Conservation (phyloP, 1,140 invertebrate species). For the Caligus rogercresseyi region DNA sequence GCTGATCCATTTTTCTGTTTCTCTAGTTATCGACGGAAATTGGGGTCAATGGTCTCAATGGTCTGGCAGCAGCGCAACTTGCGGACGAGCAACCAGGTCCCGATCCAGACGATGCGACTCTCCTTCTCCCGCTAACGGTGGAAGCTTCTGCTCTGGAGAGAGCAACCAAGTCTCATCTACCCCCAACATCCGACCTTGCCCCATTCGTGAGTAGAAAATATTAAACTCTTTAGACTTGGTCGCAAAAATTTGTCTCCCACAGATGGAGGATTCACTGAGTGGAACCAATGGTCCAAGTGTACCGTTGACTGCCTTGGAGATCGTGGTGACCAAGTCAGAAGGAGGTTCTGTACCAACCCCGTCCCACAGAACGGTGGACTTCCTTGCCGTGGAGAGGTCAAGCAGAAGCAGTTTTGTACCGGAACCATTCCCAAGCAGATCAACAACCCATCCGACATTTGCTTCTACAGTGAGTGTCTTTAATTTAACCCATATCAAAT, state of each 20-base stretch:
- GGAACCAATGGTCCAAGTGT: conserved; percentile 30
- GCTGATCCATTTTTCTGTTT: neutral
- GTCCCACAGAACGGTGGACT: conserved; percentile 29
- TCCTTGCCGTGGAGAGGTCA: conserved; percentile 29
- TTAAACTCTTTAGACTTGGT: conserved; percentile 32
- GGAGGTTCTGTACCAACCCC: conserved; percentile 30
- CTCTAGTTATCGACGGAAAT: conserved; percentile 27
- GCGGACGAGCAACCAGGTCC: conserved; percentile 42
- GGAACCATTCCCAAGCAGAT: conserved; percentile 41
- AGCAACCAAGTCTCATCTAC: neutral
- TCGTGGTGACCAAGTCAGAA: conserved; percentile 34
- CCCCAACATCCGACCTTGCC: neutral
- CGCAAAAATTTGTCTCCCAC: conserved; percentile 32
- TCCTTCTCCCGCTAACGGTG: conserved; percentile 57
- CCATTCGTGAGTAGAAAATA: conserved; percentile 29
- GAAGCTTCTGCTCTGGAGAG: conserved; percentile 33
- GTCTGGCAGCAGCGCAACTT: conserved; percentile 31
- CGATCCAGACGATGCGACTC: conserved; percentile 52
- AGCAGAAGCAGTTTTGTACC: conserved; percentile 37
- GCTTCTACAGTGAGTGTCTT: neutral
- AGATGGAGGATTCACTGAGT: conserved; percentile 31
- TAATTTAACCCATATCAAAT: no score
- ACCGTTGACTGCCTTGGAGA: conserved; percentile 40
- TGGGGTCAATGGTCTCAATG: conserved; percentile 33
- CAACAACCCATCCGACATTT: conserved; percentile 45